Evolutionary conservation across 1,140 invertebrate genomes (phyloP).

Genomic region (Drosophila quadrilineata): DNA sequence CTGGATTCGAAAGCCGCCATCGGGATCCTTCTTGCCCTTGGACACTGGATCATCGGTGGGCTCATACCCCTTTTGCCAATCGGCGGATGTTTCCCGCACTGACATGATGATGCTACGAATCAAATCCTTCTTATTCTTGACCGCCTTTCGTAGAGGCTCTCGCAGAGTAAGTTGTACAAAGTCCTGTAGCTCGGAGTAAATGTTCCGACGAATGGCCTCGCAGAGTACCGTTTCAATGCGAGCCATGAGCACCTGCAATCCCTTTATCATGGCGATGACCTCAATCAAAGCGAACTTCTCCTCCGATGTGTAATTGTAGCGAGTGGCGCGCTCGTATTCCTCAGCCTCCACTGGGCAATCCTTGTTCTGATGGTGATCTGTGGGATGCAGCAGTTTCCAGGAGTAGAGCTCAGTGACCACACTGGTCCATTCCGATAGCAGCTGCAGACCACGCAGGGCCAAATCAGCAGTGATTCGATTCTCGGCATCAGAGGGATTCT

Average conservation of each 20-base stretch:
- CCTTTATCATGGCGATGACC: constrained; percentile 99
- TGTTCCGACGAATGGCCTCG: constrained; percentile 96
- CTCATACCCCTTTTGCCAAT: constrained; percentile 96
- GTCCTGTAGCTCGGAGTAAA: constrained; percentile 98
- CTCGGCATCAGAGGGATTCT: constrained; percentile 94
- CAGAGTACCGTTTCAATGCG: constrained; percentile 99
- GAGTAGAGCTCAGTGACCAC: constrained; percentile 98
- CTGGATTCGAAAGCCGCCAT: constrained; percentile 95
- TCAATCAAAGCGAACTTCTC: constrained; percentile 99
- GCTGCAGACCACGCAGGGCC: constrained; percentile 94
- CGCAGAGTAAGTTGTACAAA: constrained; percentile 96
- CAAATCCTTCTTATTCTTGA: constrained; percentile 99
- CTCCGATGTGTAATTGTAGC: constrained; percentile 98
- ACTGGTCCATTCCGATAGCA: constrained; percentile 98
- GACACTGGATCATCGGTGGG: constrained; percentile 95
- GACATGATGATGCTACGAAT: constrained; percentile 97
- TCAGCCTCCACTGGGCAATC: constrained; percentile 98
- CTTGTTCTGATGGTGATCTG: constrained; percentile 97
- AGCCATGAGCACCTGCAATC: constrained; percentile 97
- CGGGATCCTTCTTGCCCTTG: constrained; percentile 97
- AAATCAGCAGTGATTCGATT: constrained; percentile 96
- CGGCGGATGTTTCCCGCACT: constrained; percentile 97
- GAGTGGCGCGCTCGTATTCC: constrained; percentile 98
- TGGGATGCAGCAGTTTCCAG: constrained; percentile 99
- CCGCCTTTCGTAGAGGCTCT: constrained; percentile 97